These are phyloP conservation scores for Oreochromis spilurus DNA, from an alignment of 2,113 vertebrate genomes.

Conservation along the genomic window DNA sequence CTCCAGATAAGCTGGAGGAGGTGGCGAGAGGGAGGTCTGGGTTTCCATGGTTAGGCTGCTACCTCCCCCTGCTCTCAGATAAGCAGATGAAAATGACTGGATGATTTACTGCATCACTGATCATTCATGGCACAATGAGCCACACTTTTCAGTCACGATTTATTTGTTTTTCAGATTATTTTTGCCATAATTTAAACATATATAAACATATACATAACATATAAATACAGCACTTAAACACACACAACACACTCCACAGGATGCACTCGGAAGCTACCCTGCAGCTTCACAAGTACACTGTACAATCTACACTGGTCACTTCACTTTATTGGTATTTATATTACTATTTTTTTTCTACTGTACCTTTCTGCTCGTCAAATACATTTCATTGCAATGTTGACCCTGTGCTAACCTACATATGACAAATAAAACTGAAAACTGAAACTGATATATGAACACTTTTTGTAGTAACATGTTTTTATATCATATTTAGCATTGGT, in stretches of 20 bases:
- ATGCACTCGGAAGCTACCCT: no score
- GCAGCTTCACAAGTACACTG: no score
- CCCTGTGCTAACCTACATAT: no score
- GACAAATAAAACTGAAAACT: no score
- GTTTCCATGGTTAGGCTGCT: neutral
- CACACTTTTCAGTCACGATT: neutral
- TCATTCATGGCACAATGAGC: neutral
- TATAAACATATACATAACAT: neutral
- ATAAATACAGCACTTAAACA: no score
- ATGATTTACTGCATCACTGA: neutral
- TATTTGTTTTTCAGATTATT: neutral
- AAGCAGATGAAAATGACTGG: neutral
- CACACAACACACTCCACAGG: no score
- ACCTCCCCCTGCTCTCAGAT: neutral
- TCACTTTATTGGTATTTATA: no score
- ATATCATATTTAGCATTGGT: neutral
- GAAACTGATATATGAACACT: neutral
- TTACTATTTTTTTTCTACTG: no score
- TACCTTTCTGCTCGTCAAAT: no score
- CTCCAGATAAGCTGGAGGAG: neutral
- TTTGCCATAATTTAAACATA: neutral
- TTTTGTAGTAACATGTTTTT: neutral
- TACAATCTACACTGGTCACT: no score
- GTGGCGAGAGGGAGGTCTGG: neutral
- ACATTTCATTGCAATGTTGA: no score